Evolutionary conservation across 2,888 invertebrate species (phyloP), one percentile per base, ranked within the genome.

Genomic region (Sipha maydis): DNA sequence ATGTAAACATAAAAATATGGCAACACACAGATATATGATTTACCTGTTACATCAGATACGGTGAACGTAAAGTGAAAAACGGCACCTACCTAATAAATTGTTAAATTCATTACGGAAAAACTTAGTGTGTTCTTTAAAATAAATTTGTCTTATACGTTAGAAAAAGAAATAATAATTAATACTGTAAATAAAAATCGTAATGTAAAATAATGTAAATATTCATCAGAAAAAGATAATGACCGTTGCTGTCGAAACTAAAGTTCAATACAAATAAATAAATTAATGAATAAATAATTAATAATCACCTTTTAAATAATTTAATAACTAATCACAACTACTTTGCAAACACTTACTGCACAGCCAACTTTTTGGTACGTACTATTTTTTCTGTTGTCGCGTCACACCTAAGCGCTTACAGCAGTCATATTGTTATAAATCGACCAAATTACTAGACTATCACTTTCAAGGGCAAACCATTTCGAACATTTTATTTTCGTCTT

Each of bases 401-500:
- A 69, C 48, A 69, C 48, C 21, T 67, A 28, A 9, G 69, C 48
- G 28, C 31, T 73, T 34, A 73, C 5, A 34, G 76, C 76, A 17
- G n/a, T 54, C 21, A 21, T 19, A 78, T 78, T 28, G 48, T 77
- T 48, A 83, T 78, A 85, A 78, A 79, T 86, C 86, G 79, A 56
- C 79, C 56, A 86, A 79, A 86, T 79, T 79, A 71, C 79, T 86
- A 86, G 79, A 56, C 71, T 56, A 83, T 79, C 79, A 28, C 28
- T 86, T 86, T 86, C 86, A 86, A 86, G 86, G 86, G 54, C 86
- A 78, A 86, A 79, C 79, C 86, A 38, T 85, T 85, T 79, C 31
- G 21, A 48, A 76, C 25, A 38, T 48, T 83, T 75, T 84, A 84
- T 76, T 84, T 76, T 84, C 17, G 38, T 84, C 41, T 76, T 75